phyloP scores from a whole-genome alignment of 2,113 vertebrate genomes.

The Tylochromis polylepis region DNA sequence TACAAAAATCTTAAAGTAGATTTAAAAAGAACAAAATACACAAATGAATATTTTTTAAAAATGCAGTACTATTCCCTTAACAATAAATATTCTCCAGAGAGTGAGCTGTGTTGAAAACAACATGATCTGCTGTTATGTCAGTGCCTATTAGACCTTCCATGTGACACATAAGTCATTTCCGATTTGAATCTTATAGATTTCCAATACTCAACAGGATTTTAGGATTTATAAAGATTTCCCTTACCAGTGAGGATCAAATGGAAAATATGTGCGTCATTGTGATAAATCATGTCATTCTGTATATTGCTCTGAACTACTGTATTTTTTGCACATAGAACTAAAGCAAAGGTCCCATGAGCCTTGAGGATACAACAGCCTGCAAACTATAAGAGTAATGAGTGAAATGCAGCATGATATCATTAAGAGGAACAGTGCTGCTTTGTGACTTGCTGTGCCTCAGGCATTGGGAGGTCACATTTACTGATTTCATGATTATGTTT shows the following conservation, averaged over 20 bases:
- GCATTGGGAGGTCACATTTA: slow-evolving; percentile 35
- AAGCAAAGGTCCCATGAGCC: slow-evolving; percentile 3
- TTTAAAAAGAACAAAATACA: neutral
- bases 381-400: slow-evolving; percentile 31
- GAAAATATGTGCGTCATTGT: neutral
- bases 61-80: neutral
- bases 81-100: neutral
- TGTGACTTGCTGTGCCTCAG: slow-evolving; percentile 33
- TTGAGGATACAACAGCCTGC: neutral
- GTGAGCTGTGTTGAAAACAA: neutral
- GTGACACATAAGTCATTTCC: neutral
- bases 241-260: neutral
- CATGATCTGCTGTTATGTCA: neutral
- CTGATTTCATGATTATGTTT: slow-evolving; percentile 50
- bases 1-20: neutral
- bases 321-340: neutral
- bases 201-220: neutral
- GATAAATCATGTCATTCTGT: neutral
- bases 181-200: neutral
- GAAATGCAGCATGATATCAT: slow-evolving; percentile 46
- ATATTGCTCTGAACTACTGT: neutral
- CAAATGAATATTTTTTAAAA: neutral
- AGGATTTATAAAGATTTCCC: neutral
- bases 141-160: neutral
- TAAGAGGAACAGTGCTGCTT: slow-evolving; percentile 22